Conservation (phyloP, 2,113 vertebrate species). For the Phyllostomus discolor region DNA sequence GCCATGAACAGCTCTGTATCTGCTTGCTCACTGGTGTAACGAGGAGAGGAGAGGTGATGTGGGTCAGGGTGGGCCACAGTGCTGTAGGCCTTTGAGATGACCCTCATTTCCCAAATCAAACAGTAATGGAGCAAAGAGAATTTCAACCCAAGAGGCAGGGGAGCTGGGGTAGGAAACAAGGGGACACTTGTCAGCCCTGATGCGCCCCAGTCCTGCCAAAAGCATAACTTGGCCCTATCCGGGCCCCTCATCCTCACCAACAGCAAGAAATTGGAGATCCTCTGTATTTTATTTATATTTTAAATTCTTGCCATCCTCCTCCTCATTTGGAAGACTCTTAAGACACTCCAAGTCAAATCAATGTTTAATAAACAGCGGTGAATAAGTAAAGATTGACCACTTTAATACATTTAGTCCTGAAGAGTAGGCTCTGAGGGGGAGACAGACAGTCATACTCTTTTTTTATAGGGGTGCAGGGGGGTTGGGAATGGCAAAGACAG, state of each 20-base stretch:
- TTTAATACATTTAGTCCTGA: not conserved
- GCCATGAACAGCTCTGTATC: not conserved
- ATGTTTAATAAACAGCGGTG: not conserved
- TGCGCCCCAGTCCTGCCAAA: not conserved
- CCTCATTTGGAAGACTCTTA: not conserved
- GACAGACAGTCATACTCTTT: not conserved
- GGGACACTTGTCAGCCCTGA: too few species aligned
- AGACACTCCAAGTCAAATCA: not conserved
- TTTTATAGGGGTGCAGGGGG: not conserved
- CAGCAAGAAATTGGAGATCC: not conserved
- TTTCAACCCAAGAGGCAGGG: not conserved
- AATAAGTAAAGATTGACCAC: not conserved
- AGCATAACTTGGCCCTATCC: too few species aligned
- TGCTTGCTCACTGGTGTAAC: not conserved
- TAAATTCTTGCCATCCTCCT: not conserved
- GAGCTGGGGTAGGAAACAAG: too few species aligned
- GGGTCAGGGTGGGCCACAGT: too few species aligned
- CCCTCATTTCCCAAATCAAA: not conserved
- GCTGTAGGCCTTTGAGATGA: not conserved
- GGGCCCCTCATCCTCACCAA: not conserved
- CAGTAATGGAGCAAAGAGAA: not conserved
- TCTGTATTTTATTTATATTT: not conserved
- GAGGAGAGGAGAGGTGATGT: not conserved
- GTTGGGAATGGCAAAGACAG: not conserved
- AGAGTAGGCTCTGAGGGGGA: not conserved